Evolutionary conservation across 2,113 vertebrate genomes (phyloP), one percentile per base, ranked within the genome.

Genomic region (Etia nguti): DNA sequence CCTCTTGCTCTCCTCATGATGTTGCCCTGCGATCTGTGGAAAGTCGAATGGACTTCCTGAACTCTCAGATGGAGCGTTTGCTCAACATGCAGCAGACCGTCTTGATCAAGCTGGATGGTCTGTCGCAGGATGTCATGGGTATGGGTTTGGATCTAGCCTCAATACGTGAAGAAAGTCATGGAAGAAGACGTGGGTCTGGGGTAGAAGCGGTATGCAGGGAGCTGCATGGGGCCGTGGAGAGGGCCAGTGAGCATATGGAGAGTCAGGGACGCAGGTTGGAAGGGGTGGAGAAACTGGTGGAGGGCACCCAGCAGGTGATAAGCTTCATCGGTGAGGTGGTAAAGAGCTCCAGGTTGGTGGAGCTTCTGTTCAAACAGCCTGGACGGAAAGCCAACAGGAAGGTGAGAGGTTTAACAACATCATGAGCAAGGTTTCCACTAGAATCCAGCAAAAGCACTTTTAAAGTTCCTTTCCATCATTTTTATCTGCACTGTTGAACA

Each of bases 241-340:
- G 73, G 86, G 92, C 96, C 82, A 92, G 92, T 38, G 94, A 93
- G 90, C 95, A 92, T 43, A 87, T 96, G 38, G 96, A 97, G 22
- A 89, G 88, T 54, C 97, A 98, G 92, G 94, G 96, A 15, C 95
- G 91, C 80, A 96, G 96, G 92, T 79, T 98, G 89, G 96, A 98
- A 15, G 94, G 95, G 87, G 91, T 98, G 84, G 97, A 97, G 91
- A 96, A 91, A 92, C 92, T 97, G 80, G 90, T 98, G 89, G 94
- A 94, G 79, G 95, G 96, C n/a, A 93, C 97, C 57, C 97, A 98
- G 92, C 96, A 97, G 93, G 95, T 97, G 79, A 89, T 98, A 87
- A 92, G 90, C 94, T 97, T 96, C 94, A 90, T 98, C 38, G 89
- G 92, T 82, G 96, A 97, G 81, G 95, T 94, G 79, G 92, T 97